Base-by-base conservation (phyloP, 1,140 invertebrate species). In the Mya arenaria region DNA sequence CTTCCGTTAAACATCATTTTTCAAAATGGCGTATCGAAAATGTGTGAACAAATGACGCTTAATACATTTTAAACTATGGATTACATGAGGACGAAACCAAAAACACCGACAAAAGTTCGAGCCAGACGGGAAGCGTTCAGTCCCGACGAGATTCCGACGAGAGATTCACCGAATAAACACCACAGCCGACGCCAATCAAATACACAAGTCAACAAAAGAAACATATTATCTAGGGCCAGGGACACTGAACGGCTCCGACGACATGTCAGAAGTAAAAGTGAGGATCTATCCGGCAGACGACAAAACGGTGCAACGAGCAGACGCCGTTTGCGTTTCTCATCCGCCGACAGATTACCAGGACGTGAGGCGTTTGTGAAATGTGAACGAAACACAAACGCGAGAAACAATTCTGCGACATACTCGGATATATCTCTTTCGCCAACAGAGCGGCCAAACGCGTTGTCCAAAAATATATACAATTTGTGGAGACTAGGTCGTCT, bases 71-170 rank as follows among this genome's bases (percentile, higher is more conserved):
- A n/a, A n/a, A n/a, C n/a, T n/a, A n/a, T n/a, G n/a, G n/a, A n/a
- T n/a, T n/a, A n/a, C n/a, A n/a, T n/a, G n/a, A n/a, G n/a, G n/a
- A n/a, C n/a, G n/a, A n/a, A n/a, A n/a, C 60, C 58, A 19, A 23
- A 32, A 52, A 80, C 77, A 23, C 77, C 77, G 36, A 60, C 34
- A 13, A 80, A 80, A 71, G 30, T 71, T 17, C 66, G 77, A 71
- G n/a, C n/a, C 32, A 17, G 66, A 28, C 65, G 77, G 30, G 77
- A 80, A 71, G 34, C 25, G 34, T 36, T 58, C 23, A n/a, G 34
- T 19, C 32, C 36, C 1, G 77, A 80, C 25, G 77, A 80, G 58
- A 80, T 80, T 44, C 77, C 77, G n/a, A 80, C 77, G 13, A 56
- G 36, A 71, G 77, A 80, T 39, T 62, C 23, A 4, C 15, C 58